Evolutionary conservation across 2,888 invertebrate genomes (phyloP).

Genomic region (Timandra comae): DNA sequence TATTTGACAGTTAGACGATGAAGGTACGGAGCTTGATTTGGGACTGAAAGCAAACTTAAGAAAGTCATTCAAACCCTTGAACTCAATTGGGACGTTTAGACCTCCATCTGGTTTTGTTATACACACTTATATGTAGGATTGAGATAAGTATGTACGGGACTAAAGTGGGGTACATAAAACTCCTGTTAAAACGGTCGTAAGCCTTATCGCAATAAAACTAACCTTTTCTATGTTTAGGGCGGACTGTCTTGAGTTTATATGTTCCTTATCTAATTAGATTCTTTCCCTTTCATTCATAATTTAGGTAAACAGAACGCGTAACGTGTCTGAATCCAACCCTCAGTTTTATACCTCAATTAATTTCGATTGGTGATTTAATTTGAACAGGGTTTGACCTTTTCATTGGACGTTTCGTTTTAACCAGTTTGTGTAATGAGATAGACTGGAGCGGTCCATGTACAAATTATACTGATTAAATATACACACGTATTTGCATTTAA

Average conservation of each 20-base stretch:
- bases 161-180: too few species aligned
- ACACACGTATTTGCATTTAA: slow-evolving; percentile 17
- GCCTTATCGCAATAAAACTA: too few species aligned
- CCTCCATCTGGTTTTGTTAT: too few species aligned
- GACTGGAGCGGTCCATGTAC: slow-evolving; percentile 18
- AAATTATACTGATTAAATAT: slow-evolving; percentile 28
- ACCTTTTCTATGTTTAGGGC: too few species aligned
- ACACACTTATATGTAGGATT: too few species aligned
- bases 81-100: slow-evolving; percentile 1
- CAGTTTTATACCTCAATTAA: slow-evolving; percentile 48
- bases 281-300: slow-evolving; percentile 17
- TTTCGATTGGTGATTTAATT: slow-evolving; percentile 46
- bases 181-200: too few species aligned
- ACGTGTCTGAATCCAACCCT: slow-evolving; percentile 23
- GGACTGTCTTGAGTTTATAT: too few species aligned
- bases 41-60: slow-evolving; percentile 18
- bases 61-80: slow-evolving; percentile 12
- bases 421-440: slow-evolving; percentile 37
- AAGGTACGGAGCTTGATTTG: slow-evolving; percentile 21
- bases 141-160: too few species aligned
- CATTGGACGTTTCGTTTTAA: slow-evolving; percentile 32
- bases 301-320: slow-evolving; percentile 18
- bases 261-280: too few species aligned
- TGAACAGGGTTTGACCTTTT: slow-evolving; percentile 41
- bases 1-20: slow-evolving; percentile 22